These are phyloP conservation scores for Pissodes strobi DNA, from an alignment of 1,140 invertebrate species.

Conservation along the genomic window DNA sequence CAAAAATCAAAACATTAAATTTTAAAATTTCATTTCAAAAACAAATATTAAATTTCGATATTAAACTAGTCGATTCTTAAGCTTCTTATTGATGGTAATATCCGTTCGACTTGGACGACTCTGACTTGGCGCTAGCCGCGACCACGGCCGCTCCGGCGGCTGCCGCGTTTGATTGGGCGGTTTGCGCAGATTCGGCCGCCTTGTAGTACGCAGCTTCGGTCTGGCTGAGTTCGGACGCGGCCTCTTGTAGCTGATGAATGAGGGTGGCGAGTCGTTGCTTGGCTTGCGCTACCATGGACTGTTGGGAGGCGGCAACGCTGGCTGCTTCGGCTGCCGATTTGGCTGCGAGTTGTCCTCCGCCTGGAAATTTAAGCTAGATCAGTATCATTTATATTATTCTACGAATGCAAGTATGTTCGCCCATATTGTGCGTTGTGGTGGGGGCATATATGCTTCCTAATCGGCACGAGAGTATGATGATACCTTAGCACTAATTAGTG, in stretches of 20 bases:
- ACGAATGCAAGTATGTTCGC: neutral
- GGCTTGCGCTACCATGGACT: constrained; percentile 42
- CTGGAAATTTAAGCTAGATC: too few species aligned
- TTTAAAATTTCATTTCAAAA: too few species aligned
- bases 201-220: constrained; percentile 40
- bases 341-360: constrained; percentile 30
- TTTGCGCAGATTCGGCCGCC: constrained; percentile 40
- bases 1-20: too few species aligned
- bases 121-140: constrained; percentile 35
- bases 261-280: constrained; percentile 37
- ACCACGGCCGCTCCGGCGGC: constrained; percentile 41
- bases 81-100: constrained; percentile 2
- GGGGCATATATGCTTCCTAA: too few species aligned
- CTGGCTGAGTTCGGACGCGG: constrained; percentile 34
- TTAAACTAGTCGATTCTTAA: too few species aligned
- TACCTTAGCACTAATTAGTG: too few species aligned
- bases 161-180: constrained; percentile 46
- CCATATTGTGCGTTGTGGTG: neutral
- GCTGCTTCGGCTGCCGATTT: constrained; percentile 41
- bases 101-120: neutral
- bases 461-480: too few species aligned
- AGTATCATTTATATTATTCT: neutral
- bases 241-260: constrained; percentile 32
- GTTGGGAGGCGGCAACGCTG: constrained; percentile 39
- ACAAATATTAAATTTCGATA: too few species aligned